Evolutionary conservation across 2,888 invertebrate species (phyloP).

Genomic region (Nebria brevicollis): DNA sequence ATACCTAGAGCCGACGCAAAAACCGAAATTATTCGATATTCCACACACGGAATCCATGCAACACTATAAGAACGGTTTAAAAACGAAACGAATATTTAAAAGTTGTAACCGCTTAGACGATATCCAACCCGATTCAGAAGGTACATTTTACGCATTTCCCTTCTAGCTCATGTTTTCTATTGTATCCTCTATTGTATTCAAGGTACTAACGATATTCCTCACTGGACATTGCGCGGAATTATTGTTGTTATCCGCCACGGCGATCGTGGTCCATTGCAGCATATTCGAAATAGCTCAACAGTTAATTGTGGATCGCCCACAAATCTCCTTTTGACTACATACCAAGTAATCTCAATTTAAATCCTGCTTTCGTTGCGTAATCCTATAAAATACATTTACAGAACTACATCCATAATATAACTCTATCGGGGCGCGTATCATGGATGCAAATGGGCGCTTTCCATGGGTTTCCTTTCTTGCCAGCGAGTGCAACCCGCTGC

Average conservation of each 20-base stretch:
- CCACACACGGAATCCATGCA: constrained; percentile 56
- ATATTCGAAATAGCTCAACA: constrained; percentile 79
- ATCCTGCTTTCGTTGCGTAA: constrained; percentile 39
- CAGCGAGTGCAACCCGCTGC: constrained; percentile 74
- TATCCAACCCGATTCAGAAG: constrained; percentile 78
- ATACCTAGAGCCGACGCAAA: constrained; percentile 66
- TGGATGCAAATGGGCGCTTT: constrained; percentile 85
- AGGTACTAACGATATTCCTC: constrained; percentile 63
- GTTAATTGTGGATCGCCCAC: constrained; percentile 76
- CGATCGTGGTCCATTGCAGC: constrained; percentile 87
- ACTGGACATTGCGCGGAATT: constrained; percentile 76
- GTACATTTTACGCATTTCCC: constrained; percentile 60
- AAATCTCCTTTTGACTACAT: constrained; percentile 57
- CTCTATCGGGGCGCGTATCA: constrained; percentile 70
- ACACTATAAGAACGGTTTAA: constrained; percentile 69
- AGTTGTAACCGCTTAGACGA: constrained; percentile 80
- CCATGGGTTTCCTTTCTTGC: constrained; percentile 84
- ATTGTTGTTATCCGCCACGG: constrained; percentile 87
- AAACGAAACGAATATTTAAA: constrained; percentile 73
- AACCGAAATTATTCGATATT: constrained; percentile 52
- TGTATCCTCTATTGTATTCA: constrained; percentile 48
- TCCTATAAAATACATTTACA: constrained; percentile 54
- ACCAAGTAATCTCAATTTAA: constrained; percentile 56
- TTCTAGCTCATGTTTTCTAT: not conserved
- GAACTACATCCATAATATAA: constrained; percentile 69